Conservation (phyloP, 2,888 invertebrate species). For the Netelia melanura region DNA sequence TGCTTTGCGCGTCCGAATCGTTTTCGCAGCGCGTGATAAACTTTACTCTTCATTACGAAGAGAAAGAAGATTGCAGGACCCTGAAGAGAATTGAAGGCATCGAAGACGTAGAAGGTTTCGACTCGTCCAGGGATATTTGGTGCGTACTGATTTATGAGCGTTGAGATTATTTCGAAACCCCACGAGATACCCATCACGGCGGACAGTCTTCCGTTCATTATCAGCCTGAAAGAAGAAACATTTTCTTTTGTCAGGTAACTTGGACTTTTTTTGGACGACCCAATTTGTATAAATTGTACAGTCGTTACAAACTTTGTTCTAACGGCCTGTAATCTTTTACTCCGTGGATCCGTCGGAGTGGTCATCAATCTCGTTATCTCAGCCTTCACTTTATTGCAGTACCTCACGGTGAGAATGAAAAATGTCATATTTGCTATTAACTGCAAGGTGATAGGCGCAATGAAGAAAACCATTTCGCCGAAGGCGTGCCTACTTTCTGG, state of each 20-base stretch:
- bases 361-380: constrained; percentile 91
- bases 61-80: constrained; percentile 91
- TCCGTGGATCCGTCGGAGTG: constrained; percentile 87
- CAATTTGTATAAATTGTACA: not conserved
- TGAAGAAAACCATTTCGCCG: constrained; percentile 87
- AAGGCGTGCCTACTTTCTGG: constrained; percentile 69
- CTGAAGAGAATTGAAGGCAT: constrained; percentile 89
- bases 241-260: not conserved
- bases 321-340: constrained; percentile 88
- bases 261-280: not conserved
- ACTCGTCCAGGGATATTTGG: constrained; percentile 72
- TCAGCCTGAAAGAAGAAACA: constrained; percentile 86
- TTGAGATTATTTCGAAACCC: constrained; percentile 89
- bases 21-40: constrained; percentile 87
- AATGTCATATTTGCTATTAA: constrained; percentile 89
- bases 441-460: constrained; percentile 88
- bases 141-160: constrained; percentile 85
- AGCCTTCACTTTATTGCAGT: constrained; percentile 90
- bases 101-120: constrained; percentile 85
- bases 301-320: constrained; percentile 88
- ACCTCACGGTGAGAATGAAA: constrained; percentile 89
- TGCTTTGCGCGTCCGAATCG: constrained; percentile 83
- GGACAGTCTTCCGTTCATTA: constrained; percentile 91
- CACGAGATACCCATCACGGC: constrained; percentile 93
- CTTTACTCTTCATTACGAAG: constrained; percentile 89